phyloP scores from a whole-genome alignment of 2,113 vertebrate genomes.

The Notiomystis cincta region DNA sequence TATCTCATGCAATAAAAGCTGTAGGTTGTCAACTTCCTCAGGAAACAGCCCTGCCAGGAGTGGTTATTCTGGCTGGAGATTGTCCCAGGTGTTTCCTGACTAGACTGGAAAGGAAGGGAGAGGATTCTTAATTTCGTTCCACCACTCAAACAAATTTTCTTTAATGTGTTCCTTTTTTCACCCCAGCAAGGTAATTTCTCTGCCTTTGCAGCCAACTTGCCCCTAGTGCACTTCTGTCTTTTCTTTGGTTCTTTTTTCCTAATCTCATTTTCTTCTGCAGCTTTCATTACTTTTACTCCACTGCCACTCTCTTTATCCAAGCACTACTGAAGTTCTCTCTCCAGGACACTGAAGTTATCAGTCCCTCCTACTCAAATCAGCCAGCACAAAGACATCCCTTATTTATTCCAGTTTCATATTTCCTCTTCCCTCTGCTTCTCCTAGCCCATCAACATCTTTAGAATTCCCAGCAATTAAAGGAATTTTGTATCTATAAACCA shows the following conservation, averaged over 20 bases:
- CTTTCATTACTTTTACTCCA: not conserved
- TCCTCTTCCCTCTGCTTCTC: not conserved
- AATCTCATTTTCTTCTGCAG: not conserved
- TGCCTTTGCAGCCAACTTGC: rapidly evolving
- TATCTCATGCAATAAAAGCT: not conserved
- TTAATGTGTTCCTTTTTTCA: not conserved
- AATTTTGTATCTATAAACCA: not conserved
- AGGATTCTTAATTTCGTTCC: not conserved
- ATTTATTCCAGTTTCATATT: not conserved
- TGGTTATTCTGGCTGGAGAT: not conserved
- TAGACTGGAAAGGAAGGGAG: not conserved
- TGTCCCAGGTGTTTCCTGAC: not conserved
- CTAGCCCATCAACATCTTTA: not conserved
- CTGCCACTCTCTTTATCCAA: not conserved
- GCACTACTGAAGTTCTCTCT: not conserved
- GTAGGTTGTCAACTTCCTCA: not conserved
- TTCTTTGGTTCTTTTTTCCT: not conserved
- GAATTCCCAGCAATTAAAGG: not conserved
- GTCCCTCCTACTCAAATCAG: not conserved
- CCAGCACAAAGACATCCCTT: not conserved
- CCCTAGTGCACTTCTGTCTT: not conserved
- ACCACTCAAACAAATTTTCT: not conserved
- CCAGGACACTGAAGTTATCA: not conserved
- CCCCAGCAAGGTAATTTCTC: not conserved
- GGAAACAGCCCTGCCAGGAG: not conserved